Conservation (phyloP, 2,797 vertebrate genomes). For the Thripadectes ignobilis region DNA sequence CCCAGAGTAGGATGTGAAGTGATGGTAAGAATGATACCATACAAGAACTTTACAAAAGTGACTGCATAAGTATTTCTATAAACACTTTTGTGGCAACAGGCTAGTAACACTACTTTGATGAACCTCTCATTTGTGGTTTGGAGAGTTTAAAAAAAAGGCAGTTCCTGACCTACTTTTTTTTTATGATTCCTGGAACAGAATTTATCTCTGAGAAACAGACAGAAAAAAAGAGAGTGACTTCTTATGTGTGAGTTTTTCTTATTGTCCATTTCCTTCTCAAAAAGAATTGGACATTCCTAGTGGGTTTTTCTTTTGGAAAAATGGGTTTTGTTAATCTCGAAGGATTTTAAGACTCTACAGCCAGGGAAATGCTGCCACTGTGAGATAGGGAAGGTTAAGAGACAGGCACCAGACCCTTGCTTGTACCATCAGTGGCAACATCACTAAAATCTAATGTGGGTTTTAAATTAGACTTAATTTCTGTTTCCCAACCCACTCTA, state of each 20-base stretch:
- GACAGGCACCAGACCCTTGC: not conserved
- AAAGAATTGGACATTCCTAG: not conserved
- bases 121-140: not conserved
- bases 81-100: constrained; percentile 14
- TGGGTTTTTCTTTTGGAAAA: not conserved
- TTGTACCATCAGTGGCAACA: not conserved
- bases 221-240: not conserved
- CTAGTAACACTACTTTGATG: not conserved
- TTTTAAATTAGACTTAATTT: not conserved
- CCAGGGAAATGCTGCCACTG: not conserved
- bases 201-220: not conserved
- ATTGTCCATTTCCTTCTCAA: not conserved
- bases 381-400: not conserved
- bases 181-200: not conserved
- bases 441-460: not conserved
- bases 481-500: not conserved
- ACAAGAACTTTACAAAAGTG: constrained; percentile 4
- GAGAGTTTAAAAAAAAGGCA: not conserved
- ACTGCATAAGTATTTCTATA: not conserved
- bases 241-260: not conserved
- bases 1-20: constrained; percentile 25
- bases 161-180: not conserved
- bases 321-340: not conserved
- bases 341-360: not conserved
- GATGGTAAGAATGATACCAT: constrained; percentile 16